Evolutionary conservation across 1,140 invertebrate species (phyloP), one percentile per base, ranked within the genome.

Genomic region (Drosophila equinoxialis): DNA sequence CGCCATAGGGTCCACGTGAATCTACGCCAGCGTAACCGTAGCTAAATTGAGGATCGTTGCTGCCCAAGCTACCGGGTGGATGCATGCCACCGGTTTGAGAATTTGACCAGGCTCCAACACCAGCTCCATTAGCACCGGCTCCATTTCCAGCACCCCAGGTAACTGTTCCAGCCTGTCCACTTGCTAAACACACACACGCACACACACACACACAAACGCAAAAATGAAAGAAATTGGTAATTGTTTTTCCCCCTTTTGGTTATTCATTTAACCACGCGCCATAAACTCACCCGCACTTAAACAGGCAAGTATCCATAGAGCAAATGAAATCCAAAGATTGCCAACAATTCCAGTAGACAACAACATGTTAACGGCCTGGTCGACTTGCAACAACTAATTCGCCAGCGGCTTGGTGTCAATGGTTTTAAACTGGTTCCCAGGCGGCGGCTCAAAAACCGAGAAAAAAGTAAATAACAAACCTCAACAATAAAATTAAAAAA

Each of bases 341-440:
- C 58, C 62, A 55, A 64, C 60, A 64, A 51, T 70, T 66, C 63
- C 59, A 45, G 37, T 55, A 68, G 70, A 83, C 10, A 39, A 39
- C 11, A 39, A 39, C 83, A 87, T 87, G 84, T 89, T 87, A 54
- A 54, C 37, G 51, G 79, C 51, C 39, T 59, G 69, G 54, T 23
- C 59, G 84, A 73, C 77, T 51, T 8, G 26, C 59, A 80, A 60
- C 73, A 80, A 87, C 83, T 87, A 89, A 87, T 67, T 65, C 84
- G 77, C 73, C 65, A 54, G 62, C 80, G 63, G 68, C 64, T 55
- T 20, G 30, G 45, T 66, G 77, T 67, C 67, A 59, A 79, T 64
- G 83, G 84, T 87, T 87, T 87, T 87, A 87, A 87, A 80, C 83
- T 82, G 61, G 83, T 82, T 71, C 77, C 65, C 76, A 81, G 58